Conservation (phyloP, 1,140 invertebrate species). For the Pseudomyrmex cubaensis region DNA sequence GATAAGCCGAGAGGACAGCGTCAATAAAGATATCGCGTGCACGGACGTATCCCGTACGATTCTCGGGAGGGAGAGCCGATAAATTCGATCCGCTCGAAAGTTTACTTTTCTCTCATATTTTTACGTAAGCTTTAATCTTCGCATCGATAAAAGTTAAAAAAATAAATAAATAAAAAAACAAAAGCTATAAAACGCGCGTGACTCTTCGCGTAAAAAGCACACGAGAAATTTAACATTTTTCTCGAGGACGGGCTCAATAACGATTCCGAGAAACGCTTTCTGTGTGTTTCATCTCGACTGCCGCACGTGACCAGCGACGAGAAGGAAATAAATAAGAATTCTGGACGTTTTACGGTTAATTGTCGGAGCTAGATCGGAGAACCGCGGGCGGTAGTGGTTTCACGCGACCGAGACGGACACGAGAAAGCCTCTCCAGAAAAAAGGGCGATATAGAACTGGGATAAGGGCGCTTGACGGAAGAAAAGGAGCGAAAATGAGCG, state of each 20-base stretch:
- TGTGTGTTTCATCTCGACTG: background rate
- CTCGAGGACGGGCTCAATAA: slow-evolving; percentile 21
- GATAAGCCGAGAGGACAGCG: background rate
- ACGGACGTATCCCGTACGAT: no score
- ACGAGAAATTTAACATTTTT: background rate
- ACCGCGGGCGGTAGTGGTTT: slow-evolving; percentile 67
- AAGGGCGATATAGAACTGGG: slow-evolving; percentile 35
- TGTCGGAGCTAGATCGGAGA: slow-evolving; percentile 64
- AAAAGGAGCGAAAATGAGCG: slow-evolving; percentile 67
- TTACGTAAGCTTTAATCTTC: no score
- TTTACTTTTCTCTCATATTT: background rate
- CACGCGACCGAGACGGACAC: slow-evolving; percentile 61
- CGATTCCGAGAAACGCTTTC: slow-evolving; percentile 13
- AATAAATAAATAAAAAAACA: no score
- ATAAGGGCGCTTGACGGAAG: slow-evolving; percentile 15
- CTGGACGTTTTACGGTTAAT: slow-evolving; percentile 80
- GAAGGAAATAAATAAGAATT: slow-evolving; percentile 76
- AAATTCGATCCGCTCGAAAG: no score
- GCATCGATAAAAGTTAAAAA: no score
- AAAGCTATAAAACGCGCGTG: no score
- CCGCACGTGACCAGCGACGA: slow-evolving; percentile 61
- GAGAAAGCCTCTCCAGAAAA: slow-evolving; percentile 49
- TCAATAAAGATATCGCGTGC: background rate
- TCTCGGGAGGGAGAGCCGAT: no score
- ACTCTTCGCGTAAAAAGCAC: background rate